These are phyloP conservation scores for Cephalotes varians DNA, from an alignment of 2,888 invertebrate species.

Conservation along the genomic window DNA sequence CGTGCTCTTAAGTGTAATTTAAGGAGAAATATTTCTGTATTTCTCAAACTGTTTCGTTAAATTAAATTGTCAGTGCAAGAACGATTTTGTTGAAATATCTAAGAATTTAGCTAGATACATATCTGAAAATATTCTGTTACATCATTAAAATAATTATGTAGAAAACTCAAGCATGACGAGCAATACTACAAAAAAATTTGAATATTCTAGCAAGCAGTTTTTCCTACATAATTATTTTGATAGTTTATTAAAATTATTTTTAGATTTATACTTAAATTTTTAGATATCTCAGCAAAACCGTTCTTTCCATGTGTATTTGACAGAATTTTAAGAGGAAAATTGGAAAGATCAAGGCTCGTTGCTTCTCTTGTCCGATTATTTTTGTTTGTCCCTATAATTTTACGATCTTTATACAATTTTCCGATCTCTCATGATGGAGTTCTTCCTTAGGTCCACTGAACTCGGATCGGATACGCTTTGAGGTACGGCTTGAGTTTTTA, in stretches of 20 bases:
- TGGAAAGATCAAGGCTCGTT: slow-evolving; percentile 77
- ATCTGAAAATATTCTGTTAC: no score
- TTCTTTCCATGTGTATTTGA: no score
- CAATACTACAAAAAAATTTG: no score
- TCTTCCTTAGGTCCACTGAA: slow-evolving; percentile 74
- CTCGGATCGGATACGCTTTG: slow-evolving; percentile 73
- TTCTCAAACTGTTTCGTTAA: slow-evolving; percentile 20
- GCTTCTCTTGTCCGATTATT: slow-evolving; percentile 69
- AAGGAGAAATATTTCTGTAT: not conserved
- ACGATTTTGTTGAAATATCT: no score
- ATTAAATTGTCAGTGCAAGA: slow-evolving; percentile 5
- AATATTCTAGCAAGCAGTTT: no score
- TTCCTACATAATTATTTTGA: no score
- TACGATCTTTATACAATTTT: slow-evolving; percentile 65
- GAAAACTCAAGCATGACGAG: no score
- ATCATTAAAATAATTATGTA: no score
- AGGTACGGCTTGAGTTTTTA: slow-evolving; percentile 68
- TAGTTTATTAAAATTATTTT: no score
- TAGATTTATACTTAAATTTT: no score
- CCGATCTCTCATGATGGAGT: slow-evolving; percentile 78
- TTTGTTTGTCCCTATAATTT: slow-evolving; percentile 60
- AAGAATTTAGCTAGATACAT: no score
- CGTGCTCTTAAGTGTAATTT: not conserved
- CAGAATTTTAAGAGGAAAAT: slow-evolving; percentile 62
- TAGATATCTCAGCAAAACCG: no score